Conservation (phyloP, 2,113 vertebrate genomes). For the Engystomops pustulosus region DNA sequence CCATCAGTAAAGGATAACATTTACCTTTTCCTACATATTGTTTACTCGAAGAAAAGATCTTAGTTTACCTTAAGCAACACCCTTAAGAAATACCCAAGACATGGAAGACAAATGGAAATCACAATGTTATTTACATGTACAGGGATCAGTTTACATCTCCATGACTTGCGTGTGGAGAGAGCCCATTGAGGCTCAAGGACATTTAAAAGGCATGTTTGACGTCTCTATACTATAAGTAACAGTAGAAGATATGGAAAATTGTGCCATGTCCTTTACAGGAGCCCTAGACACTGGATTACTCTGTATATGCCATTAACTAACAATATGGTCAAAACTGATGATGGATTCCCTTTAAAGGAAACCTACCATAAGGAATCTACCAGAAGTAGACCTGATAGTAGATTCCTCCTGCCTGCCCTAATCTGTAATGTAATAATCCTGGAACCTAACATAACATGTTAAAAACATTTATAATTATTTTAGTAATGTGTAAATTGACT, state of each 20-base stretch:
- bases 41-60: not conserved
- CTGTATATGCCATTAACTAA: no score
- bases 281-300: no score
- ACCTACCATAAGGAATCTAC: no score
- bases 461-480: no score
- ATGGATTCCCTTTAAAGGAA: no score
- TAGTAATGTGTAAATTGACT: no score
- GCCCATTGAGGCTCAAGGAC: not conserved
- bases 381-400: no score
- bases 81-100: slow-evolving; percentile 14
- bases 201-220: not conserved
- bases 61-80: slow-evolving; percentile 10
- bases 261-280: not conserved
- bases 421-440: no score
- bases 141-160: slow-evolving; percentile 11
- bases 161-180: not conserved
- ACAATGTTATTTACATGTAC: slow-evolving; percentile 2
- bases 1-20: not conserved
- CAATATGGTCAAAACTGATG: no score
- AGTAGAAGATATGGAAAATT: not conserved
- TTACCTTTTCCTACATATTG: not conserved
- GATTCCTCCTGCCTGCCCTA: no score
- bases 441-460: no score
- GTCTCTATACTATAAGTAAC: not conserved
- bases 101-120: not conserved